These are phyloP conservation scores for Dasypolia templi DNA, from an alignment of 2,888 invertebrate genomes.

Conservation along the genomic window DNA sequence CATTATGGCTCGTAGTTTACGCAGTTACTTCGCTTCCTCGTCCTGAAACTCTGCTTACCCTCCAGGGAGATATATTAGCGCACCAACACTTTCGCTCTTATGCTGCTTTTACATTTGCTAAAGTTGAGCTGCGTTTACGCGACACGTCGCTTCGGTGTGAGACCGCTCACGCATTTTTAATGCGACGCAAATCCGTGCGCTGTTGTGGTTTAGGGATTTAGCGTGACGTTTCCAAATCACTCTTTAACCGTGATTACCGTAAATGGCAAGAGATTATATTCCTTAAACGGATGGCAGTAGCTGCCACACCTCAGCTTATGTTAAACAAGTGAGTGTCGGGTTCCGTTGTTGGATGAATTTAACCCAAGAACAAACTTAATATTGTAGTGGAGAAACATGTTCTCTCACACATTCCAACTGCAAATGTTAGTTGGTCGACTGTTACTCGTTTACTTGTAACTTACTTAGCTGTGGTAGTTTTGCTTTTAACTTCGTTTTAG, in stretches of 20 bases:
- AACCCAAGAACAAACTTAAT: too few relatives aligned
- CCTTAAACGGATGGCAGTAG: neutral
- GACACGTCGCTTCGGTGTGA: neutral
- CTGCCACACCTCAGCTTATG: neutral
- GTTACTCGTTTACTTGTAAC: too few relatives aligned
- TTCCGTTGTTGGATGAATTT: too few relatives aligned
- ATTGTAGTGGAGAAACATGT: too few relatives aligned
- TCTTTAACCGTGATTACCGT: neutral
- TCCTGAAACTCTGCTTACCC: conserved; percentile 41
- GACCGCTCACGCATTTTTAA: conserved; percentile 36
- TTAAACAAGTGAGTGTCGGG: too few relatives aligned
- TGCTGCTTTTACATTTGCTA: conserved; percentile 36
- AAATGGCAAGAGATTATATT: neutral
- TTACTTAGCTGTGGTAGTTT: too few relatives aligned
- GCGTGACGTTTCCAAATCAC: conserved; percentile 13
- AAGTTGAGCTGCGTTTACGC: conserved; percentile 22
- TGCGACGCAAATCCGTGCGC: neutral
- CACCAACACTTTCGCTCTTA: conserved; percentile 30
- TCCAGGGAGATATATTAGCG: conserved; percentile 36
- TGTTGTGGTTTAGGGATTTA: neutral
- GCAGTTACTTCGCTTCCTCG: conserved; percentile 23
- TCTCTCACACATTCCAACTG: too few relatives aligned
- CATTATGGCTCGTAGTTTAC: conserved; percentile 43
- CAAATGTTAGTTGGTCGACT: too few relatives aligned
- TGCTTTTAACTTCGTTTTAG: too few relatives aligned